Percentiles rank a stretch among this genome's conserved stretches.
phyloP scores from a whole-genome alignment of 2,113 vertebrate genomes.

The Steatornis caripensis region DNA sequence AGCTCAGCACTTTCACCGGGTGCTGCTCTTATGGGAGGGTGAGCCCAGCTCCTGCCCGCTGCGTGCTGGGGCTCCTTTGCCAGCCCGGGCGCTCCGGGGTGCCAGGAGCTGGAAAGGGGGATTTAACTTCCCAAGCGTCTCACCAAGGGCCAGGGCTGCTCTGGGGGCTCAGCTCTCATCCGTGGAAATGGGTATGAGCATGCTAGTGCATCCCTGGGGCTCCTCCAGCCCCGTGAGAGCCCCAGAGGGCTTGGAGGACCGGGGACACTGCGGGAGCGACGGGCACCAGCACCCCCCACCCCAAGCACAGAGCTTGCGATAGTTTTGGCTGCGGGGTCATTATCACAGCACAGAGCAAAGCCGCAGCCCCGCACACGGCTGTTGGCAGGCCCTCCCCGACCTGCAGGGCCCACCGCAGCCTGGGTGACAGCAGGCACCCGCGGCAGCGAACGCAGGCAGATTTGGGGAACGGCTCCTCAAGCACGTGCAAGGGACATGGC shows the following conservation, averaged over 20 bases:
- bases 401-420: neutral
- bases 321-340: neutral
- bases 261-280: neutral
- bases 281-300: neutral
- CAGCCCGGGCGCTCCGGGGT: neutral
- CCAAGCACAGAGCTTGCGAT: accelerated
- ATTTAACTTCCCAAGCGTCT: neutral
- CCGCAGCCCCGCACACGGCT: neutral
- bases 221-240: neutral
- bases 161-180: neutral
- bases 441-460: accelerated
- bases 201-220: accelerated
- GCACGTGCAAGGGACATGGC: accelerated
- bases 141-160: accelerated
- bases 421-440: accelerated
- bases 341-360: neutral
- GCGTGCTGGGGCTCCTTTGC: accelerated
- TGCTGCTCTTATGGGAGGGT: neutral
- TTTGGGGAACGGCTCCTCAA: neutral
- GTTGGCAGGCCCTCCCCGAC: neutral
- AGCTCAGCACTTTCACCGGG: too few relatives aligned
- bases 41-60: neutral
- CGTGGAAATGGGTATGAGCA: accelerated
- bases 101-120: neutral
- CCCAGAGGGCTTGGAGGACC: neutral